Conservation (phyloP, 2,888 invertebrate genomes). For the Cantharis nigra region DNA sequence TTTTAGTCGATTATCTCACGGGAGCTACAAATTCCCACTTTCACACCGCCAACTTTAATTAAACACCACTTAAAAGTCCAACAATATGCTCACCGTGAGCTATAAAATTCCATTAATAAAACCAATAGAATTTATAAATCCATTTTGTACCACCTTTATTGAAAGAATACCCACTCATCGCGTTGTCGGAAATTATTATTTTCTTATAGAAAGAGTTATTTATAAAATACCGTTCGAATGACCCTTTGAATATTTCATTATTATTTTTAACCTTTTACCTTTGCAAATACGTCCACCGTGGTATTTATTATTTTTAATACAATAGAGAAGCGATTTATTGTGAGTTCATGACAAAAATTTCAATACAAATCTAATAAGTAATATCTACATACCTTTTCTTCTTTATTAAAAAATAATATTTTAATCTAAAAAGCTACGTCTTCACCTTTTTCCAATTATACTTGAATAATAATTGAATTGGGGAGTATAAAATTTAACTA, state of each 20-base stretch:
- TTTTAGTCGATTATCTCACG: conserved; percentile 3
- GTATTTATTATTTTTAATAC: background rate
- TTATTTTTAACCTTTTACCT: conserved; percentile 11
- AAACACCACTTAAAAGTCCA: conserved; percentile 20
- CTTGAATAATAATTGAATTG: background rate
- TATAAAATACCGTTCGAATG: conserved; percentile 15
- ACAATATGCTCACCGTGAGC: conserved; percentile 7
- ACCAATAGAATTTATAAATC: conserved; percentile 6
- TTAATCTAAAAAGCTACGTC: background rate
- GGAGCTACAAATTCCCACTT: conserved; percentile 1
- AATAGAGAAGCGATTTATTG: background rate
- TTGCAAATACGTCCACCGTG: background rate
- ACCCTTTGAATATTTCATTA: conserved; percentile 14
- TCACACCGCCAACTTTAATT: conserved; percentile 12
- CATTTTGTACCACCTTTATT: background rate
- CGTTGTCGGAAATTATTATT: conserved; percentile 23
- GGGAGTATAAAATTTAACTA: background rate
- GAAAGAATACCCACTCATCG: conserved; percentile 22
- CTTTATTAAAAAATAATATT: background rate
- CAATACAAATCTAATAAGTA: background rate
- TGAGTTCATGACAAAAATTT: background rate
- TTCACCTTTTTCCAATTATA: background rate
- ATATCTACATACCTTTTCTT: background rate
- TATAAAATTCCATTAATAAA: background rate
- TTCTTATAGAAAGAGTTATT: background rate